Evolutionary conservation across 2,113 vertebrate genomes (phyloP), one percentile per base, ranked within the genome.

Genomic region (Nesoenas mayeri): DNA sequence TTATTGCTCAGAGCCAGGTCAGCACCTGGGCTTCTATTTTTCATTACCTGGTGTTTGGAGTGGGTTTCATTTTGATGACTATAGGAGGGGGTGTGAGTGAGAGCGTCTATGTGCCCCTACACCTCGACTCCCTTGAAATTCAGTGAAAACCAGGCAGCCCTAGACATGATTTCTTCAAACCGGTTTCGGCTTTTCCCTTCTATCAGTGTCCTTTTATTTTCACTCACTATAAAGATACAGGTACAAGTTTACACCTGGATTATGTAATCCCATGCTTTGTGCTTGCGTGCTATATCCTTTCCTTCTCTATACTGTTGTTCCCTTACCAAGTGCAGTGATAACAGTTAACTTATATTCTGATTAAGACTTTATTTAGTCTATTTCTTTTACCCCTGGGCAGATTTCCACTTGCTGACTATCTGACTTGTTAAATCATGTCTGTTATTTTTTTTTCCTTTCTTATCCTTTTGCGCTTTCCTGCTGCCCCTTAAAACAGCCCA

Each of bases 401-500:
- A 72, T 81, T 88, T 84, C 44, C 32, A 53, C 32, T 93, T 80
- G 48, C 2, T 87, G 85, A 69, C 69, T 95, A 5, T 70, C 36
- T 66, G 85, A 44, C 79, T 74, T 74, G 32, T 78, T 93, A 60
- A 84, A 61, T 86, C 56, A 17, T 28, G 44, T 50, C 73, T 89
- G 38, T 88, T 86, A 16, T 44, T 93, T 83, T 88, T 88, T 48
- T 34, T 56, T 83, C 3, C 8, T 1, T 44, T 88, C 92, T 90
- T 84, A 56, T 78, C 72, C 53, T 86, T 79, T 31, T 86, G 48
- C 31, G 2, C 56, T 88, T 90, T 28, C 8, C 53, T 65, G 61
- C 65, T 95, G 79, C 82, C 88, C 85, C 72, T 86, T 78, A 12
- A 19, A 71, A 15, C 77, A 86, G 86, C 65, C 75, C 25, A 10